Evolutionary conservation across 2,113 vertebrate species (phyloP).

Genomic region (Tricholaema leucomelas): DNA sequence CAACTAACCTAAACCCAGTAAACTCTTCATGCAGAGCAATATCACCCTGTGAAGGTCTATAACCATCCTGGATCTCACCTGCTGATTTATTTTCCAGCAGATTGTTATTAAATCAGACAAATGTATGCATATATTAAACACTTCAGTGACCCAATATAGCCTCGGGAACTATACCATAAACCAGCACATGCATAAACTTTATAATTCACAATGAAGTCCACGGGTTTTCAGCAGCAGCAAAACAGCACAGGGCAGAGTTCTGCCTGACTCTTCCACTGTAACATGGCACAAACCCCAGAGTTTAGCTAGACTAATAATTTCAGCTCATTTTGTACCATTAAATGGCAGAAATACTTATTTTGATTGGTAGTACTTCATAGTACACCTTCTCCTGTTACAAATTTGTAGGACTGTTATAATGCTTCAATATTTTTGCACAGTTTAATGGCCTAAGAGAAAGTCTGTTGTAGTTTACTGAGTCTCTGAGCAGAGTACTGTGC

Average conservation of each 20-base stretch:
- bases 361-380: not conserved
- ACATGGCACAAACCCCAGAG: not conserved
- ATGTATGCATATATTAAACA: conserved; percentile 1
- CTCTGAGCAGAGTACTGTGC: not conserved
- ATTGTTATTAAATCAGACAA: conserved; percentile 36
- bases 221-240: not conserved
- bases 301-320: not conserved
- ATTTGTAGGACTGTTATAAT: not conserved
- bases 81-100: conserved; percentile 5
- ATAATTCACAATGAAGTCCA: not conserved
- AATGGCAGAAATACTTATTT: not conserved
- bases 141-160: not conserved
- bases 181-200: not conserved
- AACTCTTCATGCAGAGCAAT: not conserved
- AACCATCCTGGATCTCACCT: not conserved
- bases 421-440: not conserved
- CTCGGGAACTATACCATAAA: not conserved
- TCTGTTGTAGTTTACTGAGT: not conserved
- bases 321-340: not conserved
- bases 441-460: not conserved
- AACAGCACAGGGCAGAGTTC: not conserved
- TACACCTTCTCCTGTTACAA: not conserved
- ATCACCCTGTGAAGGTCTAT: not conserved
- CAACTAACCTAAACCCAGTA: not conserved
- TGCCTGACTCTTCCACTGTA: not conserved